phyloP scores from a whole-genome alignment of 2,113 vertebrate genomes.

The Thermophis baileyi region DNA sequence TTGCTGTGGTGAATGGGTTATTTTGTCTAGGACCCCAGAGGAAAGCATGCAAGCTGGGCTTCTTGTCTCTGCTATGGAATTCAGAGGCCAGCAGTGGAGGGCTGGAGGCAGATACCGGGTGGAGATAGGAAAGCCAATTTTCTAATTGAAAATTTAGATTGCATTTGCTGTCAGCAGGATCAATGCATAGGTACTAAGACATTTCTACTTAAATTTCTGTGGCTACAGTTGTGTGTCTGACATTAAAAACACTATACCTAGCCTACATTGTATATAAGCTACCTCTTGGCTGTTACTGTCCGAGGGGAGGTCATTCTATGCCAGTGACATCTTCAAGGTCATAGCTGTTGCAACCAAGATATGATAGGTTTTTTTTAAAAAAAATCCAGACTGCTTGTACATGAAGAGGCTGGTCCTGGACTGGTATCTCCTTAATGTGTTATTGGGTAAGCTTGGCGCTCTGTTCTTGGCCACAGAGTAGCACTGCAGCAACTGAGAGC shows the following conservation, averaged over 20 bases:
- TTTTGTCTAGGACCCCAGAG: neutral
- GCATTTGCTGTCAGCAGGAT: neutral
- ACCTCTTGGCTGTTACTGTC: too few species aligned
- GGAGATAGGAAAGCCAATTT: neutral
- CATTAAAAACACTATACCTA: neutral
- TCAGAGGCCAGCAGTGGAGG: neutral
- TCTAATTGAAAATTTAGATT: neutral
- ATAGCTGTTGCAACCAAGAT: neutral
- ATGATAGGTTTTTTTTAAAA: neutral
- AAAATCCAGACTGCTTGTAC: neutral
- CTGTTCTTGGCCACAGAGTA: neutral
- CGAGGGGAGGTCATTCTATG: neutral
- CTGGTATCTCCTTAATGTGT: neutral
- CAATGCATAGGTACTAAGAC: neutral
- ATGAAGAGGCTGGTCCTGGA: neutral
- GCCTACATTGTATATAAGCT: neutral
- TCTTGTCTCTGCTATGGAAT: neutral
- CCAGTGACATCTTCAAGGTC: conserved; percentile 5
- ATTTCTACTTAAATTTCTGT: neutral
- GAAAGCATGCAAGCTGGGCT: neutral
- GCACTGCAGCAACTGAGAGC: conserved; percentile 17
- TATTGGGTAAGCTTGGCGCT: neutral
- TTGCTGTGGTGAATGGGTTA: neutral
- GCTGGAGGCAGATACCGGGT: neutral
- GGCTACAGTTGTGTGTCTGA: neutral